These are phyloP conservation scores for Brachylomia viminalis DNA, from an alignment of 2,888 invertebrate species.

Conservation along the genomic window DNA sequence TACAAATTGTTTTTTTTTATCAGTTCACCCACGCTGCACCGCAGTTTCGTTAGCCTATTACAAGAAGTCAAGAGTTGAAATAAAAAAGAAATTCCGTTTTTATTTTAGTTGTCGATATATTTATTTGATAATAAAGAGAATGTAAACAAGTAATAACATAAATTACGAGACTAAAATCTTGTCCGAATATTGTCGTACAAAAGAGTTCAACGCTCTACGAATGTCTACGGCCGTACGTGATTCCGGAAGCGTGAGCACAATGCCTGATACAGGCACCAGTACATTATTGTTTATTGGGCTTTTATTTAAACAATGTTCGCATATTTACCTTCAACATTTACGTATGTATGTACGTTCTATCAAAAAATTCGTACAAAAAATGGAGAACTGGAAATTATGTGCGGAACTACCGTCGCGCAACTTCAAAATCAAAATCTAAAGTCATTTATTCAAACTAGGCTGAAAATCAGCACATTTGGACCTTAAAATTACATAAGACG, in stretches of 20 bases:
- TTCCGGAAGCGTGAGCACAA: conserved; percentile 67
- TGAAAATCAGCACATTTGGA: too few species aligned
- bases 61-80: conserved; percentile 23
- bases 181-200: conserved; percentile 72
- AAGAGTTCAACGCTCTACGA: conserved; percentile 85
- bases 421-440: too few species aligned
- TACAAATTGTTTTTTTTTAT: conserved; percentile 50
- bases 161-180: conserved; percentile 48
- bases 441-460: too few species aligned
- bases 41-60: conserved; percentile 18
- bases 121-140: neutral
- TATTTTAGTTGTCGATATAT: conserved; percentile 5
- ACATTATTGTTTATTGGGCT: conserved; percentile 10
- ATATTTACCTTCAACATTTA: conserved; percentile 23
- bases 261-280: conserved; percentile 47
- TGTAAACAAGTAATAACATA: conserved; percentile 41
- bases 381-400: neutral
- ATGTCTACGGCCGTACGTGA: conserved; percentile 63
- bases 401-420: neutral
- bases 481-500: too few species aligned
- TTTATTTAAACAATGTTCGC: conserved; percentile 32
- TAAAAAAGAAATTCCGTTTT: too few species aligned
- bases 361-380: neutral
- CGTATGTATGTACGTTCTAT: conserved; percentile 1
- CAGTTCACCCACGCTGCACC: conserved; percentile 5